A percentile compares a stretch with the other conserved stretches of the same genome.
Conservation (phyloP, 2,888 invertebrate species). For the Andricus curvator region DNA sequence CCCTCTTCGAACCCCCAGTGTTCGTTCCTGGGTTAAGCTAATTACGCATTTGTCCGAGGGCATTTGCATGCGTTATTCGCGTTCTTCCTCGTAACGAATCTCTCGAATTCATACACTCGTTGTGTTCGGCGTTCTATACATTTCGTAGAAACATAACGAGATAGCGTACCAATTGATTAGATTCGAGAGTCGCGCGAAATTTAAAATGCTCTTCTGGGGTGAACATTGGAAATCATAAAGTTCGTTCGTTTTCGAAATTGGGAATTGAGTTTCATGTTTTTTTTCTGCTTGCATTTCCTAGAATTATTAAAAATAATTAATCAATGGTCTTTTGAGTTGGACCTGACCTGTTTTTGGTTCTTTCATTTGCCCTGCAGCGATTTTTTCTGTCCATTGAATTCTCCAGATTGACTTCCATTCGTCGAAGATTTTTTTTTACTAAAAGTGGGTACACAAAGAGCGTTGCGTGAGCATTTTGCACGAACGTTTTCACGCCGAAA, state of each 20-base stretch:
- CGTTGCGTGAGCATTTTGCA: constrained; percentile 33
- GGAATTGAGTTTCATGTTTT: background rate
- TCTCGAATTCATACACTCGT: constrained; percentile 38
- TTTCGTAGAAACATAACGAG: constrained; percentile 21
- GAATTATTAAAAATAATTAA: background rate
- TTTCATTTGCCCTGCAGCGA: background rate
- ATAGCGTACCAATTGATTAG: constrained; percentile 21
- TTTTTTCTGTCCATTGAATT: background rate
- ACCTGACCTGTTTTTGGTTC: background rate
- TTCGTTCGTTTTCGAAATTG: background rate
- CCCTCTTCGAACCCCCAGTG: constrained; percentile 5
- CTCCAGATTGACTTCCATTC: background rate
- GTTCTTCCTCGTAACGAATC: constrained; percentile 53
- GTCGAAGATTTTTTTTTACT: background rate
- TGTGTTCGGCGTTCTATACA: background rate
- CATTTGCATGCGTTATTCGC: constrained; percentile 70
- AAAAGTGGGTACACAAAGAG: constrained; percentile 37
- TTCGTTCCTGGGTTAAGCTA: constrained; percentile 58
- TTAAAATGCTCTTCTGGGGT: background rate
- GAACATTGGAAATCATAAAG: background rate
- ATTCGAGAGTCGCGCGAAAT: background rate
- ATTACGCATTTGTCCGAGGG: constrained; percentile 71
- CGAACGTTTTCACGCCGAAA: constrained; percentile 18
- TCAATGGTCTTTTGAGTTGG: background rate
- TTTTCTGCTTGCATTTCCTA: background rate